Conservation (phyloP, 2,888 invertebrate genomes). For the Mystacides longicornis region DNA sequence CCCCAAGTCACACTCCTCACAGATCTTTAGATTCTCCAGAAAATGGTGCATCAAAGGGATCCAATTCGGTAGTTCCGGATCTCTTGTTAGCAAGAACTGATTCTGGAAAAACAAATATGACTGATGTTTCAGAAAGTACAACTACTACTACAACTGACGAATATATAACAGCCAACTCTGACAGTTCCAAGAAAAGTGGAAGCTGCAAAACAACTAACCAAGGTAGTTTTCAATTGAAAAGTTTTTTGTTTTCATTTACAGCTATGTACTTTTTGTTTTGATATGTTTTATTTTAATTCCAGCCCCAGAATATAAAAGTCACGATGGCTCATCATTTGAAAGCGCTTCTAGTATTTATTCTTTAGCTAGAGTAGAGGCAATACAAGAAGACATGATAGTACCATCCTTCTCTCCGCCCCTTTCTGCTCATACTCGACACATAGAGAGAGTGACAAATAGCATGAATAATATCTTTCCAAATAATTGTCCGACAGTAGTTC, state of each 20-base stretch:
- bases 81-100: constrained; percentile 59
- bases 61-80: constrained; percentile 33
- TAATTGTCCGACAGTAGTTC: not conserved
- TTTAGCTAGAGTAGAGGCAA: constrained; percentile 63
- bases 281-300: not conserved
- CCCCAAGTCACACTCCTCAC: constrained; percentile 25
- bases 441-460: constrained; percentile 34
- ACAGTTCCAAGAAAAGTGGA: constrained; percentile 59
- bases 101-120: constrained; percentile 63
- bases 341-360: constrained; percentile 78
- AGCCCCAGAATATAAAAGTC: constrained; percentile 54
- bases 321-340: constrained; percentile 81
- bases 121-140: constrained; percentile 81
- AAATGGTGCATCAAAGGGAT: constrained; percentile 20
- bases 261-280: not conserved
- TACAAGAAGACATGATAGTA: constrained; percentile 56
- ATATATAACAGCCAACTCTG: constrained; percentile 79
- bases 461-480: constrained; percentile 18
- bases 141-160: constrained; percentile 62
- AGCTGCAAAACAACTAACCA: constrained; percentile 43
- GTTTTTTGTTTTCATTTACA: not conserved
- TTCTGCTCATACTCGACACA: constrained; percentile 41
- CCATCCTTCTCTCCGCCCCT: constrained; percentile 54
- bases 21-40: constrained; percentile 34
- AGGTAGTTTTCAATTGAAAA: constrained; percentile 32